Evolutionary conservation across 2,888 invertebrate species (phyloP).

Genomic region (Strigamia transsilvanica): DNA sequence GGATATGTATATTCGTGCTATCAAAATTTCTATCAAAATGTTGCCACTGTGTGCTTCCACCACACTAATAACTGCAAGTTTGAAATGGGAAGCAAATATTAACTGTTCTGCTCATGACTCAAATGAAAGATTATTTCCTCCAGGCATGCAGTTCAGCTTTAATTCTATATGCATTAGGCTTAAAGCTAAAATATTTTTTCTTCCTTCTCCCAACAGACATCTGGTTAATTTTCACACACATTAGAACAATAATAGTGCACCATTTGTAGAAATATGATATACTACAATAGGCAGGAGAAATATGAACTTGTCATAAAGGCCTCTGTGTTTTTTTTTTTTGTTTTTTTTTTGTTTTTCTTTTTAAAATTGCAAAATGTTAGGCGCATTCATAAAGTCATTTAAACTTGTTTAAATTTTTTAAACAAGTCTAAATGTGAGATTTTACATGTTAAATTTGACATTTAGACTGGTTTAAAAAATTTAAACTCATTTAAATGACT

Average conservation of each 20-base stretch:
- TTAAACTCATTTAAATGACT: no score
- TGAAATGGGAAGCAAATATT: conserved; percentile 9
- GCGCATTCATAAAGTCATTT: no score
- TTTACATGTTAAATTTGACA: no score
- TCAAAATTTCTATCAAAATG: conserved; percentile 1
- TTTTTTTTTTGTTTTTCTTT: no score
- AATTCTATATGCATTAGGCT: not conserved
- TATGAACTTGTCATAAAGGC: not conserved
- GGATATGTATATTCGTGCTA: not conserved
- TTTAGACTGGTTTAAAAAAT: no score
- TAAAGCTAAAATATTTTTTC: not conserved
- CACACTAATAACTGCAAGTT: not conserved
- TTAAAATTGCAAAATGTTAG: no score
- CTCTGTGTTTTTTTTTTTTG: no score
- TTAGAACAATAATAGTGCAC: not conserved
- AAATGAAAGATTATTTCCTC: not conserved
- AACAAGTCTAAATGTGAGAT: no score
- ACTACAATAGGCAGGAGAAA: not conserved
- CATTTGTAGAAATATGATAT: not conserved
- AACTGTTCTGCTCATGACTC: not conserved
- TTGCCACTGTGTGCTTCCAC: not conserved
- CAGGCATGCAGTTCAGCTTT: not conserved
- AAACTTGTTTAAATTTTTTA: no score
- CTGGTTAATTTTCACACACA: conserved; percentile 25
- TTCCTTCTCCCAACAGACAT: not conserved